Conservation (phyloP, 2,113 vertebrate genomes). For the Trematomus loennbergii region DNA sequence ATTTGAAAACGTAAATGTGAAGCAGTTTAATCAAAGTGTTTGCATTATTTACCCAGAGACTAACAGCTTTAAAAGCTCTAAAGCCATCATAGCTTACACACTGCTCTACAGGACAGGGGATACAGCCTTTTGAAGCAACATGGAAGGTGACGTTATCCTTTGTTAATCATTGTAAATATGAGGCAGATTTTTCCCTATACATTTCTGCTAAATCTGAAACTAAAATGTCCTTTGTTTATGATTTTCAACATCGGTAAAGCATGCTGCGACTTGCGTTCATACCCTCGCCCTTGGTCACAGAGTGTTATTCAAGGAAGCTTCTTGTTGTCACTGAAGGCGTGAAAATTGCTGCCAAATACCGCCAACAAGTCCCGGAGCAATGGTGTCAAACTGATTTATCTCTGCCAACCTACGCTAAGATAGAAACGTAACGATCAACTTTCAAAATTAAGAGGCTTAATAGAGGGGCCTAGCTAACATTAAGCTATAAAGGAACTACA, state of each 20-base stretch:
- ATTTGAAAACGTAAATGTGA: background rate
- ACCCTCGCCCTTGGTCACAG: background rate
- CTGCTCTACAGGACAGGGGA: background rate
- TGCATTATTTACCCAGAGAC: background rate
- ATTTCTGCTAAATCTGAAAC: background rate
- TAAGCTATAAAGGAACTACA: too few species aligned
- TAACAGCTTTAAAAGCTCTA: background rate
- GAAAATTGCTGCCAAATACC: background rate
- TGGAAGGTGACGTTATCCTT: background rate
- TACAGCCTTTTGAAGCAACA: background rate
- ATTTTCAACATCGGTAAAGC: background rate
- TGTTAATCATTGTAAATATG: background rate
- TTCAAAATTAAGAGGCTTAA: too few species aligned
- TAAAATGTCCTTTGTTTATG: background rate
- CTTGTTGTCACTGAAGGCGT: slow-evolving; percentile 2
- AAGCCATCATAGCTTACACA: background rate
- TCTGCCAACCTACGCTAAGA: background rate
- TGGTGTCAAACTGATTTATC: background rate
- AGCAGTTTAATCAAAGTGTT: too few species aligned
- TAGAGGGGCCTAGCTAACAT: background rate
- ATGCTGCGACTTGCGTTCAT: background rate
- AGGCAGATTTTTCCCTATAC: background rate
- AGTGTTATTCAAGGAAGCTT: background rate
- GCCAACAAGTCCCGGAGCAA: background rate
- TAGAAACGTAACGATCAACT: background rate